phyloP scores from a whole-genome alignment of 2,797 vertebrate species.

The Heteromormyrus szaboi region DNA sequence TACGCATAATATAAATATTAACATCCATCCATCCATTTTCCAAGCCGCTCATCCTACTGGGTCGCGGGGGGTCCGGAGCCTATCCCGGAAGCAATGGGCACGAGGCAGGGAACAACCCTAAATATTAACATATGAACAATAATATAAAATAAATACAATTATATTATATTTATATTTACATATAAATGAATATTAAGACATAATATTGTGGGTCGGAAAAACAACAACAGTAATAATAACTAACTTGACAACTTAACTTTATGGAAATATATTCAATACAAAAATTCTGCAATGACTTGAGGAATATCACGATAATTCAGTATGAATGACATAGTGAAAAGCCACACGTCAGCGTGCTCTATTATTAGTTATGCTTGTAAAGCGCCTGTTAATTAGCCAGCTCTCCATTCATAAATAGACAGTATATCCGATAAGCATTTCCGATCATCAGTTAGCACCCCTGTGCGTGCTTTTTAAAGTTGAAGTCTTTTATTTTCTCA shows the following conservation, averaged over 20 bases:
- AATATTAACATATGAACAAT: not conserved
- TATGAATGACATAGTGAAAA: not conserved
- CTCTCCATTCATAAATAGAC: not conserved
- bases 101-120: too few relatives aligned
- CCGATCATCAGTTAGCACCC: constrained; percentile 1
- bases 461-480: not conserved
- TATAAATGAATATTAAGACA: not conserved
- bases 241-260: not conserved
- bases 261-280: not conserved
- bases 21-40: not conserved
- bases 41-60: too few relatives aligned
- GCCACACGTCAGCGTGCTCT: not conserved
- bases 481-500: not conserved
- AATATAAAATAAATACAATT: not conserved
- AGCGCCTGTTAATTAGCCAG: not conserved
- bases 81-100: too few relatives aligned
- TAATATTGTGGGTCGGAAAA: not conserved
- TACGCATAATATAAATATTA: not conserved
- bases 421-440: constrained; percentile 8
- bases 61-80: too few relatives aligned
- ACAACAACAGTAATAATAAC: not conserved
- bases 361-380: not conserved
- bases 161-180: not conserved
- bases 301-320: not conserved
- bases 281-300: not conserved